Conservation (phyloP, 2,797 vertebrate genomes). For the Clamator glandarius region DNA sequence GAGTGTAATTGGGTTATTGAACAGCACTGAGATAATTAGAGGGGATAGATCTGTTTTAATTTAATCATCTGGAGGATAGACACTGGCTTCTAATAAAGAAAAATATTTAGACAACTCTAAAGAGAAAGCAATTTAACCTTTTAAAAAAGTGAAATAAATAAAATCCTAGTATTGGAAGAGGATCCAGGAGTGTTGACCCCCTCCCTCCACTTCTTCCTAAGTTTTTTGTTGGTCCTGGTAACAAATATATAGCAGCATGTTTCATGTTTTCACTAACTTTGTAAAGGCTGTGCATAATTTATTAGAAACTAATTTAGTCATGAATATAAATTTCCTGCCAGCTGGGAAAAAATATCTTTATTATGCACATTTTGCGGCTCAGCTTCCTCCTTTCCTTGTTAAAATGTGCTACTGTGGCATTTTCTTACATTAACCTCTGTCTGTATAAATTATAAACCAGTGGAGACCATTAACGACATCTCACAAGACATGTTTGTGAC, state of each 20-base stretch:
- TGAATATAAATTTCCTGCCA: conserved; percentile 69
- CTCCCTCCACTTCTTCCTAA: rapidly evolving
- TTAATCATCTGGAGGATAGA: background rate
- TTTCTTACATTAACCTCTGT: conserved; percentile 50
- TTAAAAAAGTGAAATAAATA: background rate
- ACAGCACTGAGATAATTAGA: background rate
- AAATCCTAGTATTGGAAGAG: background rate
- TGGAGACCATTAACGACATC: conserved; percentile 10
- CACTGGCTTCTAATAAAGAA: background rate
- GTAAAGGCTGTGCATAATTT: conserved; percentile 74
- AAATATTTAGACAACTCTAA: background rate
- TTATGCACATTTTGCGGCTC: conserved; percentile 66
- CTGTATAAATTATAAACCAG: conserved; percentile 42
- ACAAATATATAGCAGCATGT: background rate
- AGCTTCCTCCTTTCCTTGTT: conserved; percentile 49
- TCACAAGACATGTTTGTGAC: conserved; percentile 9
- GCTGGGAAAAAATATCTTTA: conserved; percentile 29
- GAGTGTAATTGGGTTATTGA: background rate
- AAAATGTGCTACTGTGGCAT: conserved; percentile 31
- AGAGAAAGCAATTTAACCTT: background rate
- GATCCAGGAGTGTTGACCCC: background rate
- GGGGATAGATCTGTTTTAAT: background rate
- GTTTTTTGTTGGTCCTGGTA: background rate
- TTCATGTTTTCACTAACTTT: conserved; percentile 61
- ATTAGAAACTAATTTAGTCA: conserved; percentile 73